Evolutionary conservation across 2,113 vertebrate genomes (phyloP).

Genomic region (Anarrhichthys ocellatus): DNA sequence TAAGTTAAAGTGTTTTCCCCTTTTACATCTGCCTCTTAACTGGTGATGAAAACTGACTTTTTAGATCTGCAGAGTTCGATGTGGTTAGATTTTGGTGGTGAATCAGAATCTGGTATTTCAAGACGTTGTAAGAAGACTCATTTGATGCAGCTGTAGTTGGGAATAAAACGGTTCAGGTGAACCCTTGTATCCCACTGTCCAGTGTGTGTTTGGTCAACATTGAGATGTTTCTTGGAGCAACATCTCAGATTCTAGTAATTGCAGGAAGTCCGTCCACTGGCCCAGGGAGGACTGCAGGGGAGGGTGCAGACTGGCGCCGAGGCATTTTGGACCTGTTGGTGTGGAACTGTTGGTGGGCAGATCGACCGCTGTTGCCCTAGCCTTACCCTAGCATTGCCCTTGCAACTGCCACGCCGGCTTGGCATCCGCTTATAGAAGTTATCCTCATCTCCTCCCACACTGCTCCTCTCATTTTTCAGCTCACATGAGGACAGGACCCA

Average conservation of each 20-base stretch:
- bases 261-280: slow-evolving; percentile 16
- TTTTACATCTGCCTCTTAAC: background rate
- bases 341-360: background rate
- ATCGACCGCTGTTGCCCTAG: slow-evolving; percentile 36
- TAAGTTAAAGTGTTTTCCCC: background rate
- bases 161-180: background rate
- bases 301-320: background rate
- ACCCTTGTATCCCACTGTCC: background rate
- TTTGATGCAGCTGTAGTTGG: background rate
- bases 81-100: background rate
- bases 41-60: background rate
- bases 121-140: background rate
- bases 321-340: background rate
- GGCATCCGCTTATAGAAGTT: slow-evolving; percentile 62
- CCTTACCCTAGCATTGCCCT: slow-evolving; percentile 43
- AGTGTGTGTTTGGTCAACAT: background rate
- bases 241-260: slow-evolving; percentile 15
- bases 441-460: slow-evolving; percentile 39
- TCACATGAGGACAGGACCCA: slow-evolving; percentile 29
- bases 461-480: slow-evolving; percentile 55
- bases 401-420: slow-evolving; percentile 57
- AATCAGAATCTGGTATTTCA: background rate
- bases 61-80: background rate
- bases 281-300: background rate
- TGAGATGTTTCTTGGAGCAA: slow-evolving; percentile 12